Evolutionary conservation across 2,797 vertebrate genomes (phyloP).

Genomic region (Sebastes aleutianus): DNA sequence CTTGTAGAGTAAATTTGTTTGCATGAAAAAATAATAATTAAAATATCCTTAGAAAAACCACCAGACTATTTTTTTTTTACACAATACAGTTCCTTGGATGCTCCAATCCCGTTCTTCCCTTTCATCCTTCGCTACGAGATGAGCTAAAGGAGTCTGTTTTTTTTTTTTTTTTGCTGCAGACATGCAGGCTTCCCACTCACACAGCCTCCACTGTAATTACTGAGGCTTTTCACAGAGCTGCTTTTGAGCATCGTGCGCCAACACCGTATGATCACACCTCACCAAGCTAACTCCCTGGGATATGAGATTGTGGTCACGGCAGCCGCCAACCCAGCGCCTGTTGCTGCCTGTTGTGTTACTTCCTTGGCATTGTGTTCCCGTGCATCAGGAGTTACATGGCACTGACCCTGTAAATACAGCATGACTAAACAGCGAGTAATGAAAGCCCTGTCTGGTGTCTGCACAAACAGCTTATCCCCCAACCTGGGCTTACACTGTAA

Average conservation of each 20-base stretch:
- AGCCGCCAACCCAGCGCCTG: constrained; percentile 27
- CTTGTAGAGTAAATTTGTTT: not conserved
- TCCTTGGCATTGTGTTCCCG: constrained; percentile 46
- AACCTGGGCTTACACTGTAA: constrained; percentile 63
- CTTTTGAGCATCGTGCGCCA: constrained; percentile 48
- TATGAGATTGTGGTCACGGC: constrained; percentile 42
- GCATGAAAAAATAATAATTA: not conserved
- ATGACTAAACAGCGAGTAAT: constrained; percentile 80
- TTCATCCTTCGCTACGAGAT: constrained; percentile 33
- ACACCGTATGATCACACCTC: constrained; percentile 55
- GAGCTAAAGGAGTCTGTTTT: constrained; percentile 22
- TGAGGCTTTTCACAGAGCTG: constrained; percentile 57
- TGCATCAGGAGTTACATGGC: constrained; percentile 66
- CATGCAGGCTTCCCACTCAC: constrained; percentile 38
- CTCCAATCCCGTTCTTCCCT: constrained; percentile 4
- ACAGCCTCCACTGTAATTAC: constrained; percentile 61
- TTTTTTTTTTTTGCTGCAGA: constrained; percentile 21
- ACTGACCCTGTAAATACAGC: constrained; percentile 72
- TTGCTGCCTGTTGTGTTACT: constrained; percentile 40
- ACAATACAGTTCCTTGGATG: constrained; percentile 4
- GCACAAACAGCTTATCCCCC: constrained; percentile 71
- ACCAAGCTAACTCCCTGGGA: constrained; percentile 37
- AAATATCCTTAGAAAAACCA: not conserved
- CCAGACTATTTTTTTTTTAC: not conserved
- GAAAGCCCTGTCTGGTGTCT: constrained; percentile 73